A percentile compares a stretch with the other conserved stretches of the same genome.
Evolutionary conservation across 2,113 vertebrate genomes (phyloP).

Genomic region (Strix aluco): DNA sequence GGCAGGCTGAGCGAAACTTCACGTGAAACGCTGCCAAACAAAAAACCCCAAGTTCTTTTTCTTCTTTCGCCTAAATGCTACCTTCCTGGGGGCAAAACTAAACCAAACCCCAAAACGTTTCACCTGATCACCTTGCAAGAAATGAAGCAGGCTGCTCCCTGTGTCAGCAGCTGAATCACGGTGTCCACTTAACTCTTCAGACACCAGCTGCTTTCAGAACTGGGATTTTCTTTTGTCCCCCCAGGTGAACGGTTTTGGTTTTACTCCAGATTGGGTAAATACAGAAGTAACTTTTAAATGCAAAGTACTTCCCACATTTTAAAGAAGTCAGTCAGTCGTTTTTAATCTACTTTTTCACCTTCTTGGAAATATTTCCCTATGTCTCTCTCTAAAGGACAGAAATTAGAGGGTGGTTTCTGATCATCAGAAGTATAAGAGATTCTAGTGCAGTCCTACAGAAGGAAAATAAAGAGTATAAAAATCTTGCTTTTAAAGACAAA

Average conservation of each 20-base stretch:
- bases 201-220: background rate
- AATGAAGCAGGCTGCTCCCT: background rate
- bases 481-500: background rate
- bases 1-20: background rate
- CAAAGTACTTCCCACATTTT: background rate
- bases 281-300: background rate
- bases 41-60: background rate
- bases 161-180: background rate
- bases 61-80: background rate
- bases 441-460: background rate
- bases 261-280: background rate
- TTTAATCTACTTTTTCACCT: background rate
- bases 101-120: background rate
- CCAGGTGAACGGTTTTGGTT: background rate
- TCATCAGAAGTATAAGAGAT: background rate
- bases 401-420: background rate
- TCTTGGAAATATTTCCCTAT: background rate
- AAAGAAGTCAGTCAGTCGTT: background rate
- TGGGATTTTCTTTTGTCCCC: background rate
- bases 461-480: background rate
- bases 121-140: conserved; percentile 9
- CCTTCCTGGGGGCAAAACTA: background rate
- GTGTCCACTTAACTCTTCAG: conserved; percentile 23
- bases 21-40: background rate
- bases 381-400: background rate